A percentile compares a stretch with the other conserved stretches of the same genome.
These are phyloP conservation scores for Cassiopea xamachana DNA, from an alignment of 30 jellyfish, hydroid and myxozoan genomes.

Conservation along the genomic window DNA sequence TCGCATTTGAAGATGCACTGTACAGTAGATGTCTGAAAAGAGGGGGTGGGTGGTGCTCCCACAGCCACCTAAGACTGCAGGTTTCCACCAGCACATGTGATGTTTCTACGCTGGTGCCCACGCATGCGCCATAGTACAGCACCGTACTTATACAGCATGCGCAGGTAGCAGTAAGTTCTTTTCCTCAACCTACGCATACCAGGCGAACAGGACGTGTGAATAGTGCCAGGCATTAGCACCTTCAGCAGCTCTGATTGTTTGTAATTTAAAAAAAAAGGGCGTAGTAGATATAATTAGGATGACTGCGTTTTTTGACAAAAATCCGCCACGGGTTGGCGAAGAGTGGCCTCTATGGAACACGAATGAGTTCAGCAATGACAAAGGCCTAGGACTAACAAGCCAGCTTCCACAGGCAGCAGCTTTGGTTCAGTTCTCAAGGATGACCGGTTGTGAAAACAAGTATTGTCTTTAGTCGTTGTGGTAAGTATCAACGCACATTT, in stretches of 20 bases:
- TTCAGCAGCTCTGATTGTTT: neutral
- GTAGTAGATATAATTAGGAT: conserved; percentile 1
- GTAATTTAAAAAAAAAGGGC: neutral
- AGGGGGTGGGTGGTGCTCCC: no score
- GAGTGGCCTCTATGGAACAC: conserved; percentile 20
- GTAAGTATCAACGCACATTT: conserved; percentile 12
- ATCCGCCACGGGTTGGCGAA: conserved; percentile 45
- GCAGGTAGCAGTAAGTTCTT: no score
- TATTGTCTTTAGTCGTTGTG: conserved; percentile 82
- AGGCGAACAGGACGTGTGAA: no score
- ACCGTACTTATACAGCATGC: no score
- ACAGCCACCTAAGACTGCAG: no score
- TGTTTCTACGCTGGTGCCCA: no score
- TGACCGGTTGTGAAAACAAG: conserved; percentile 58
- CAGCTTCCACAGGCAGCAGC: neutral
- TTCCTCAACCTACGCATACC: no score
- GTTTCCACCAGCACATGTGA: no score
- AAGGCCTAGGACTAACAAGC: conserved; percentile 3
- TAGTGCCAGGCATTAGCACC: no score
- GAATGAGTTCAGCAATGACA: neutral
- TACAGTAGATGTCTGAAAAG: no score
- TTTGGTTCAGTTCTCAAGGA: conserved; percentile 12
- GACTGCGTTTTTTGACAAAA: conserved; percentile 41
- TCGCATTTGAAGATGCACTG: no score
- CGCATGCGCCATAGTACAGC: no score